Base-by-base conservation (phyloP, 2,113 vertebrate species). In the Rattus rattus region DNA sequence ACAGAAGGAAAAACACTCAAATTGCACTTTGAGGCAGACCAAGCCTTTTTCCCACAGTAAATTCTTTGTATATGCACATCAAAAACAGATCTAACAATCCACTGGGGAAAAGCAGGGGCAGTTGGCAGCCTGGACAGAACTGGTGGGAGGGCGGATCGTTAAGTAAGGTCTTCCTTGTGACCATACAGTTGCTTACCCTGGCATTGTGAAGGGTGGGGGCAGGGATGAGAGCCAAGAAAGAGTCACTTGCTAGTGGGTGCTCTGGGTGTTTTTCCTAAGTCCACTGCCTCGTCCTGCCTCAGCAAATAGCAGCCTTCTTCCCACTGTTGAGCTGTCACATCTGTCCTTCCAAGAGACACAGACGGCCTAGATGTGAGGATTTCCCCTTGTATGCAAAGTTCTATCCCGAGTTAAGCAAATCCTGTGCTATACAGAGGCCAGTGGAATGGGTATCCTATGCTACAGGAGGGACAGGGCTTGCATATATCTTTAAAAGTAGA, bases 1-100 rank as follows among this genome's bases (percentile, higher is more conserved):
- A 97, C 98, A 98, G 98, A 97, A 98, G 98, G 98, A 98, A 98
- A 97, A 98, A 97, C 98, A 98, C 98, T 98, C 98, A 97, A 97
- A 49, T 79, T 96, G 93, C 96, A 87, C 81, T 49, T 75, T 17
- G 86, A 86, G 97, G 24, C 93, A 91, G 65, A 97, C 97, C 98
- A 97, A 98, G 96, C 96, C 95, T 88, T 96, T 98, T 96, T 98
- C 97, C 96, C 97, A 97, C 96, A 97, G 97, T 96, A 92, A 97
- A 95, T 92, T 98, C 98, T 98, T 97, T 98, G 98, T 89, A 97
- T 76, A 97, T 91, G 91, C 91, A 97, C 96, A 98, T 96, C 94
- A 98, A 97, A 98, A 95, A 72, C 96, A 97, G 97, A 98, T 94
- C 88, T 96, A 96, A 91, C 96, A 97, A 95, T 96, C 96, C 98